These are phyloP conservation scores for Callaeas wilsoni DNA, from an alignment of 2,113 vertebrate species.

Conservation along the genomic window DNA sequence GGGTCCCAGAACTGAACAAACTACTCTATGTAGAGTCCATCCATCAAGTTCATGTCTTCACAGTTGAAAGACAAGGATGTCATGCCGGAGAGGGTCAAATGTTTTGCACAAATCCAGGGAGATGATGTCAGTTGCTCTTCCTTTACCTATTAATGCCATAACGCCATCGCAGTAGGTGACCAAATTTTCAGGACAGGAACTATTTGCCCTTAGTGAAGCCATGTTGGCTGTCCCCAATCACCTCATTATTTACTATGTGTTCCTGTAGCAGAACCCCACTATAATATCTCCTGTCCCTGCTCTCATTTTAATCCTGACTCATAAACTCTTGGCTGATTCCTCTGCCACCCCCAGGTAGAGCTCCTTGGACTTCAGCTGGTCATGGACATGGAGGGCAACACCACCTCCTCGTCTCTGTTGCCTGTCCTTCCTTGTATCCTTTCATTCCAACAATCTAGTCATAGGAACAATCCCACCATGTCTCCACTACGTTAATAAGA, in stretches of 20 bases:
- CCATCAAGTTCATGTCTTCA: background rate
- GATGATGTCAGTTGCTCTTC: background rate
- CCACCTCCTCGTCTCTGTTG: rapidly evolving
- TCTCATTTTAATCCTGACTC: background rate
- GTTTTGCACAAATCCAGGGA: background rate
- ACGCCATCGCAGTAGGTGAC: background rate
- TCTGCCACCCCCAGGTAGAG: background rate
- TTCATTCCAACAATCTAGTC: background rate
- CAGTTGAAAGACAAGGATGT: background rate
- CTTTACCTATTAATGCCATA: background rate
- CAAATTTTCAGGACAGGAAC: background rate
- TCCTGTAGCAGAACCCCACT: background rate
- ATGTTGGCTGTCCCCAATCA: background rate
- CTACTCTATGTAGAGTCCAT: background rate
- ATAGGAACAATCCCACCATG: background rate
- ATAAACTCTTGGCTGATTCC: background rate
- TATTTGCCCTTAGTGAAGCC: background rate
- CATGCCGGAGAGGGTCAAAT: background rate
- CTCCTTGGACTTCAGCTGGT: background rate
- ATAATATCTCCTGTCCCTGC: background rate
- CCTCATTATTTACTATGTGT: background rate
- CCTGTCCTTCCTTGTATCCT: background rate
- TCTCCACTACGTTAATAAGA: rapidly evolving
- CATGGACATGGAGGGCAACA: background rate
- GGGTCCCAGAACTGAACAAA: background rate